These are phyloP conservation scores for Decapterus maruadsi DNA, from an alignment of 2,797 vertebrate genomes.

Conservation along the genomic window DNA sequence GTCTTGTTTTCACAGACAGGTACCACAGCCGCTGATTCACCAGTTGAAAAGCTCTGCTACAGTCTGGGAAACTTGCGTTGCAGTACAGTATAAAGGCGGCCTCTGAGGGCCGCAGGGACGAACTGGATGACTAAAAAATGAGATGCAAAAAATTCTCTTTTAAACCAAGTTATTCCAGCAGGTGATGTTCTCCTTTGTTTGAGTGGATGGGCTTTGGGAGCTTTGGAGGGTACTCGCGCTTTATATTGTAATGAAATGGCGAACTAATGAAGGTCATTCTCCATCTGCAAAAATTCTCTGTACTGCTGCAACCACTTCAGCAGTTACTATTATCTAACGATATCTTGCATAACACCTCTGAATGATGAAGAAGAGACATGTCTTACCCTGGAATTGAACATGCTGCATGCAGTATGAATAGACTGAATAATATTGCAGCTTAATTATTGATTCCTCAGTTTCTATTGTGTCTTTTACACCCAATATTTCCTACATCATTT, in stretches of 20 bases:
- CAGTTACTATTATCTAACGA: too few species aligned
- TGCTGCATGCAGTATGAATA: neutral
- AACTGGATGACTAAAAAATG: neutral
- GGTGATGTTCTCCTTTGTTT: neutral
- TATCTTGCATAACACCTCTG: neutral
- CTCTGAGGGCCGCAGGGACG: neutral
- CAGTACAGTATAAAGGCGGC: neutral
- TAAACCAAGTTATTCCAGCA: neutral
- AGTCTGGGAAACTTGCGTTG: neutral
- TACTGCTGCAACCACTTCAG: neutral
- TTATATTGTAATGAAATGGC: neutral
- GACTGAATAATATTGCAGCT: neutral
- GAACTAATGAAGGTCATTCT: conserved; percentile 18
- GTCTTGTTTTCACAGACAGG: neutral
- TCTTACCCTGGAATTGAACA: neutral
- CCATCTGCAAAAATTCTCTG: conserved; percentile 13
- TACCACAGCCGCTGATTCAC: neutral
- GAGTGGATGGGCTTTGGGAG: neutral
- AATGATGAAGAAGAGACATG: neutral
- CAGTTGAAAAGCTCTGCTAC: neutral
- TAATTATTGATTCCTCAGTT: neutral
- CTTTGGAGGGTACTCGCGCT: neutral
- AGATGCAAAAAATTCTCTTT: neutral
- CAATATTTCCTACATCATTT: neutral
- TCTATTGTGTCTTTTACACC: neutral